A percentile compares a stretch with the other conserved stretches of the same genome.
These are phyloP conservation scores for Blennius ocellaris DNA, from an alignment of 2,113 vertebrate species.

Conservation along the genomic window DNA sequence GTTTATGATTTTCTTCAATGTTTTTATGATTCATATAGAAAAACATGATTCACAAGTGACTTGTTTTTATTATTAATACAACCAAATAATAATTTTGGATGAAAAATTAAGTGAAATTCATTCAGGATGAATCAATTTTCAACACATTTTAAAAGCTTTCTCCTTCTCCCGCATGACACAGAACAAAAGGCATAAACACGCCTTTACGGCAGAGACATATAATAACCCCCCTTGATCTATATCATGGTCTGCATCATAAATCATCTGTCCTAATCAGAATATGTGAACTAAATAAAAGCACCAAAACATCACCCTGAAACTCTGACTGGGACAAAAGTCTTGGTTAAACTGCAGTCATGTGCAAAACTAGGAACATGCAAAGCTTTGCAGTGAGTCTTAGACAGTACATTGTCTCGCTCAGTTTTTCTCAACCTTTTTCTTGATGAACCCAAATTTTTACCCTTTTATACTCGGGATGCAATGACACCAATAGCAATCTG, in stretches of 20 bases:
- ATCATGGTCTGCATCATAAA: constrained; percentile 31
- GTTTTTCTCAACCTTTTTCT: too few relatives aligned
- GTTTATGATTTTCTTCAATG: too few relatives aligned
- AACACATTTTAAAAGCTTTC: constrained; percentile 37
- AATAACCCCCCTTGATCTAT: constrained; percentile 16
- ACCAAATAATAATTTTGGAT: neutral
- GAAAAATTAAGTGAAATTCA: constrained; percentile 25
- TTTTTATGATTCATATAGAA: too few relatives aligned
- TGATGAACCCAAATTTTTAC: too few relatives aligned
- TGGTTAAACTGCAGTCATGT: too few relatives aligned
- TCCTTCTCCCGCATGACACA: constrained; percentile 35
- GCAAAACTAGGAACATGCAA: too few relatives aligned
- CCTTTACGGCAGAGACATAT: constrained; percentile 72
- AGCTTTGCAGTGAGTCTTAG: too few relatives aligned
- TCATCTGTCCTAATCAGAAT: constrained; percentile 44
- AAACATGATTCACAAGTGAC: too few relatives aligned
- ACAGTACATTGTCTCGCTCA: too few relatives aligned
- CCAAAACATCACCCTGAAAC: neutral
- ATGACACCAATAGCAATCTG: too few relatives aligned
- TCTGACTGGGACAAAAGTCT: neutral
- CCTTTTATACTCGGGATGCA: too few relatives aligned
- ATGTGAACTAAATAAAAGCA: neutral
- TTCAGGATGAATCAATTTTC: constrained; percentile 60
- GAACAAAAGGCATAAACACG: constrained; percentile 45
- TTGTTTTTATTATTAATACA: neutral